Percentiles rank a stretch among this genome's conserved stretches.
phyloP scores from a whole-genome alignment of 2,888 invertebrate species.

The Ormyrus pomaceus region DNA sequence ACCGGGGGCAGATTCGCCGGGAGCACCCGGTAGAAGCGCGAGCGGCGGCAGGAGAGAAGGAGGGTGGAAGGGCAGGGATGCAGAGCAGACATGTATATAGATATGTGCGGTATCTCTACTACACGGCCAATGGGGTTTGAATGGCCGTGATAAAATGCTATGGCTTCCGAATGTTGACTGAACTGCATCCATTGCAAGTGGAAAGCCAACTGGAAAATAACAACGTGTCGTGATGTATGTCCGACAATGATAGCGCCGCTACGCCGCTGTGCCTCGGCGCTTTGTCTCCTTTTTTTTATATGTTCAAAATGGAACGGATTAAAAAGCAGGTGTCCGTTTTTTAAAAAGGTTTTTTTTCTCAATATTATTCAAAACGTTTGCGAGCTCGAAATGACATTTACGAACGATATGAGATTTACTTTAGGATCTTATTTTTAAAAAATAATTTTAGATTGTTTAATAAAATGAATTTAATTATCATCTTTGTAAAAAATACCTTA shows the following conservation, averaged over 20 bases:
- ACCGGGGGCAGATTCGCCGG: constrained; percentile 15
- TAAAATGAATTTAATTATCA: too few relatives aligned
- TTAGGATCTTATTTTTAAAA: too few relatives aligned
- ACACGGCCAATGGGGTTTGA: constrained; percentile 76
- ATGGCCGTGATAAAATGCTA: constrained; percentile 75
- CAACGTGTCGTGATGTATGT: constrained; percentile 67
- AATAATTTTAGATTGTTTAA: too few relatives aligned
- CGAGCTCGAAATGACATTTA: too few relatives aligned
- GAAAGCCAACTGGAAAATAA: constrained; percentile 75
- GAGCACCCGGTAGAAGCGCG: neutral
- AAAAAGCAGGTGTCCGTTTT: too few relatives aligned
- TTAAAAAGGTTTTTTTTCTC: too few relatives aligned
- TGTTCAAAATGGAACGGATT: too few relatives aligned
- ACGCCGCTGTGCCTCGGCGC: neutral
- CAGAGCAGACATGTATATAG: constrained; percentile 69
- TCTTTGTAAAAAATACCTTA: too few relatives aligned
- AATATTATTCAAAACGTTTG: too few relatives aligned
- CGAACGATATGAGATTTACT: too few relatives aligned
- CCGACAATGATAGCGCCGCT: constrained; percentile 55
- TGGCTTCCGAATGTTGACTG: constrained; percentile 76
- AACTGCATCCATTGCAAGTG: constrained; percentile 73
- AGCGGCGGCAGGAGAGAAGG: neutral
- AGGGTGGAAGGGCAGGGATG: constrained; percentile 56
- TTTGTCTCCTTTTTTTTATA: neutral
- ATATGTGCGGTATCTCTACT: constrained; percentile 74